phyloP scores from a whole-genome alignment of 2,888 invertebrate genomes.

The Rhamnusium bicolor region DNA sequence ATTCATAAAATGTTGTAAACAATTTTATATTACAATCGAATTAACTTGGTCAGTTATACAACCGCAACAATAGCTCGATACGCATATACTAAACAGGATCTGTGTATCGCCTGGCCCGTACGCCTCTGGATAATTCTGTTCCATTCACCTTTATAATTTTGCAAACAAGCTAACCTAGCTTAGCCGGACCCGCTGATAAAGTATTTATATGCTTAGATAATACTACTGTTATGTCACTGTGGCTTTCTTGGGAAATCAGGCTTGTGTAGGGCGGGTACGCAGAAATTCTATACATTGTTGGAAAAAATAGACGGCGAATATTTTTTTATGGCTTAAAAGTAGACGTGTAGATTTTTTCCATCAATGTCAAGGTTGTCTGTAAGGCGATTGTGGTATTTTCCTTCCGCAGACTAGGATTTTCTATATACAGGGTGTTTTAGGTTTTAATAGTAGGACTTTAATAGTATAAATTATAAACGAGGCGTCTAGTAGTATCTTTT shows the following conservation, averaged over 20 bases:
- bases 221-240: conserved; percentile 13
- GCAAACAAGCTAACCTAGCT: conserved; percentile 8
- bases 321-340: too few relatives aligned
- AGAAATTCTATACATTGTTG: not conserved
- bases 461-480: too few relatives aligned
- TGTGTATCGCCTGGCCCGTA: not conserved
- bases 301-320: not conserved
- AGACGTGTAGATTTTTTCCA: too few relatives aligned
- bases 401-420: too few relatives aligned
- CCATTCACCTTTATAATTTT: conserved; percentile 21
- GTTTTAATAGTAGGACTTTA: too few relatives aligned
- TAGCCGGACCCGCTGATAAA: conserved; percentile 15
- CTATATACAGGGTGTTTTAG: too few relatives aligned
- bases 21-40: not conserved
- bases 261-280: conserved; percentile 5
- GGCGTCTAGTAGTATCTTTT: too few relatives aligned
- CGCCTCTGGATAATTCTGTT: conserved; percentile 16
- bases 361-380: too few relatives aligned
- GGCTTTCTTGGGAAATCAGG: conserved; percentile 19
- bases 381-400: too few relatives aligned
- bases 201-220: conserved; percentile 24
- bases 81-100: not conserved
- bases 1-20: not conserved
- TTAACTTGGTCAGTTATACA: not conserved
- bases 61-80: not conserved